Evolutionary conservation across 2,113 vertebrate genomes (phyloP).

Genomic region (Anhinga rufa): DNA sequence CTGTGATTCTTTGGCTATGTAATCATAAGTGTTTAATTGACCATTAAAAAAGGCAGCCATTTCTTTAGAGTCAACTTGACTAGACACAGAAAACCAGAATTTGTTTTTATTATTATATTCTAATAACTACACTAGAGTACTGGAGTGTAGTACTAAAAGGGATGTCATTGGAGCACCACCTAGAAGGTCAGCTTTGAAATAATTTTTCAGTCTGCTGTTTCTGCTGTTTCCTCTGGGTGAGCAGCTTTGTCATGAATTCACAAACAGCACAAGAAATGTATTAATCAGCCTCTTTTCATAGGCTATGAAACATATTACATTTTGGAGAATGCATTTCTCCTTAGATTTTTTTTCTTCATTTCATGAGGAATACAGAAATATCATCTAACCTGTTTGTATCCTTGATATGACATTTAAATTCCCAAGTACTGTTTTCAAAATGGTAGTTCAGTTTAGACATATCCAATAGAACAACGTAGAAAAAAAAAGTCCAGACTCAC

Average conservation of each 20-base stretch:
- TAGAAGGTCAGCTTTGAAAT: not conserved
- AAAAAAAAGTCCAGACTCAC: not conserved
- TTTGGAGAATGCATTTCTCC: not conserved
- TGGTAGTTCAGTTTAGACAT: not conserved
- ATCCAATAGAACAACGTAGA: not conserved
- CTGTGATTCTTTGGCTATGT: not conserved
- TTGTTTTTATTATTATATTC: not conserved
- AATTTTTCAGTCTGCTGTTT: not conserved
- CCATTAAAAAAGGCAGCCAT: conserved; percentile 30
- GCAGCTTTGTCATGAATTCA: not conserved
- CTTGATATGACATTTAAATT: not conserved
- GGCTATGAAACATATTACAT: not conserved
- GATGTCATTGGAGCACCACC: not conserved
- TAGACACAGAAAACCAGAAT: not conserved
- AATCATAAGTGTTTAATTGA: conserved; percentile 47
- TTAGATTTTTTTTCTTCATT: not conserved
- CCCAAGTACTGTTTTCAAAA: not conserved
- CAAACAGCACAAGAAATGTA: not conserved
- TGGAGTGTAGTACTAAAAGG: not conserved
- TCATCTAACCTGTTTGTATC: not conserved
- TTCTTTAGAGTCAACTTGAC: conserved; percentile 27
- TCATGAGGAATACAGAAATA: not conserved
- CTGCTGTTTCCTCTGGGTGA: not conserved
- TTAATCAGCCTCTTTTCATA: not conserved
- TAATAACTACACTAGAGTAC: not conserved